These are phyloP conservation scores for Pyrrhia umbra DNA, from an alignment of 2,888 invertebrate species.

Conservation along the genomic window DNA sequence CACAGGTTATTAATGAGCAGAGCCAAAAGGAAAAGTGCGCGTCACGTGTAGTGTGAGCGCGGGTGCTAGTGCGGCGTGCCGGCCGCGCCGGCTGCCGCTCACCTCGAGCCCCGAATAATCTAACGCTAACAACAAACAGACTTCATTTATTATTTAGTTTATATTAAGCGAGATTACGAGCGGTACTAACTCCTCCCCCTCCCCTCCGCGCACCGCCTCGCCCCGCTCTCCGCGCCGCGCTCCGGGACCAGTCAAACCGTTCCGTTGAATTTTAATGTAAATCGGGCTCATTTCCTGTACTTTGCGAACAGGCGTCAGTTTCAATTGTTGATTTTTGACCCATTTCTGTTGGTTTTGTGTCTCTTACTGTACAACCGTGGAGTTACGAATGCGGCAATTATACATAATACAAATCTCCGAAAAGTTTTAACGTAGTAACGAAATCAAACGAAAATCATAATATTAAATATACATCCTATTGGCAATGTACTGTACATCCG, in stretches of 20 bases:
- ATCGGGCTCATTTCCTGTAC: constrained; percentile 59
- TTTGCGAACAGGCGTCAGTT: constrained; percentile 56
- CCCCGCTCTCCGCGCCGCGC: neutral
- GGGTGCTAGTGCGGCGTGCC: neutral
- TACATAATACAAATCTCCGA: no score
- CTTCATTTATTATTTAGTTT: constrained; percentile 71
- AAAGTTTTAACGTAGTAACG: no score
- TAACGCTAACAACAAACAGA: constrained; percentile 44
- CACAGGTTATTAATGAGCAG: no score
- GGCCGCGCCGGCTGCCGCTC: constrained; percentile 10
- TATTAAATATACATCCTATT: no score
- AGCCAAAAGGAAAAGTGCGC: no score
- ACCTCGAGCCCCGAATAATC: constrained; percentile 21
- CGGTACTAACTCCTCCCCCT: neutral
- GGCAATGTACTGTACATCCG: no score
- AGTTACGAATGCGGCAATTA: constrained; percentile 9
- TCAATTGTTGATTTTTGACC: constrained; percentile 61
- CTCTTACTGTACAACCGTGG: constrained; percentile 18
- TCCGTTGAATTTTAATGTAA: constrained; percentile 54
- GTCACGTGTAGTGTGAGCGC: no score
- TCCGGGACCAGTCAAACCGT: constrained; percentile 48
- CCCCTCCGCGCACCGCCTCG: neutral
- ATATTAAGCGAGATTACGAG: constrained; percentile 62
- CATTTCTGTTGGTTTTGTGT: constrained; percentile 51
- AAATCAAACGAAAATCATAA: no score